These are phyloP conservation scores for Lithosia quadra DNA, from an alignment of 2,888 invertebrate genomes.

Conservation along the genomic window DNA sequence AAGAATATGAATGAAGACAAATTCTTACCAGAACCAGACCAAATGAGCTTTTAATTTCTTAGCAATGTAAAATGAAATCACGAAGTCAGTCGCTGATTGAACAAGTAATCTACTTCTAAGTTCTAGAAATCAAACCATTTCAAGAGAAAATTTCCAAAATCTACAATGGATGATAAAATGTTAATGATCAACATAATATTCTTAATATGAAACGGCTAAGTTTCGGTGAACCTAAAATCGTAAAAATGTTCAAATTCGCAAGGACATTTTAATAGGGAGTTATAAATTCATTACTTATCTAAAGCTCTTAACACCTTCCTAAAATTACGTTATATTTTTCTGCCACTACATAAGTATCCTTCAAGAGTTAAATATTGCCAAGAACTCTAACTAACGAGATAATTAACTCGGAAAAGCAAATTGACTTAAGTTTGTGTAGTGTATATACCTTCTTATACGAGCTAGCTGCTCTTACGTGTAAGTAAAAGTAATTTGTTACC, in stretches of 20 bases:
- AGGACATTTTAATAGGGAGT: not conserved
- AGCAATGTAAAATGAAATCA: too few species aligned
- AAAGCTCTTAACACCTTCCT: not conserved
- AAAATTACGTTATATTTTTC: not conserved
- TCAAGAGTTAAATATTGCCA: not conserved
- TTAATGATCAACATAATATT: not conserved
- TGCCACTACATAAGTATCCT: not conserved
- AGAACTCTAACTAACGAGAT: not conserved
- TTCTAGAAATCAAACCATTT: not conserved
- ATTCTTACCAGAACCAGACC: not conserved
- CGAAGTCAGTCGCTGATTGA: too few species aligned
- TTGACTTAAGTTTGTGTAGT: conserved; percentile 14
- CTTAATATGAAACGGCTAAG: not conserved
- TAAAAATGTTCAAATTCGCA: not conserved
- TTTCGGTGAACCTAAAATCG: not conserved
- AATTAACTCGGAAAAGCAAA: not conserved
- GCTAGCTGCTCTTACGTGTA: conserved; percentile 25
- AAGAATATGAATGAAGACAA: not conserved
- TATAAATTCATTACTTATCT: not conserved
- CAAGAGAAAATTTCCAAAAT: not conserved
- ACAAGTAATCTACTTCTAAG: not conserved
- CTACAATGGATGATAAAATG: too few species aligned
- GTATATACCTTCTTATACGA: conserved; percentile 27
- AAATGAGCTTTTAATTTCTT: too few species aligned
- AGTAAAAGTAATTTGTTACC: conserved; percentile 37